Evolutionary conservation across 2,797 vertebrate genomes (phyloP), one percentile per base, ranked within the genome.

Genomic region (Euthynnus affinis): DNA sequence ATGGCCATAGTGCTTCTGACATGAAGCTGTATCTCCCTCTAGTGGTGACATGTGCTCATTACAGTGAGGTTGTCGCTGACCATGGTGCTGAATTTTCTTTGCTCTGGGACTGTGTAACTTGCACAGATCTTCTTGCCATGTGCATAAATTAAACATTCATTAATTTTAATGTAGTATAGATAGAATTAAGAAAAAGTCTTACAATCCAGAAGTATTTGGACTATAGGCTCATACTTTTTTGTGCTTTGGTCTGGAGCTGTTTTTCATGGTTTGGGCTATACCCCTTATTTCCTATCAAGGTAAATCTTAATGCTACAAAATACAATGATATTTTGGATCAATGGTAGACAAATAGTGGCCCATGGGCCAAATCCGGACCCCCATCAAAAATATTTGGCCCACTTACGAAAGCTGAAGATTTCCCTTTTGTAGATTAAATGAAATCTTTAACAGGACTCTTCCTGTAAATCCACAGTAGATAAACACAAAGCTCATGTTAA

Each of bases 51-150:
- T 20, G 0, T 3, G 0, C 4, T 64, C 44, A 80, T 57, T 85
- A 60, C 84, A 65, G 14, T 3, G 14, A 32, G 5, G 1, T n/a
- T 53, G 74, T 52, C 20, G 5, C 91, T 93, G 87, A 51, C 89
- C 79, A 0, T 87, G 90, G 91, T 91, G 1, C 91, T 93, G 87
- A 87, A 78, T 13, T 5, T 2, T 23, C 27, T 27, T 1, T 23
- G 2, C 10, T 15, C 49, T 48, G 44, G 44, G 17, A 48, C 17
- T 17, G 44, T 48, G 44, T 20, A 46, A 18, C 4, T 18, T 46
- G 6, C 17, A 46, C 44, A 46, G 5, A 46, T 46, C 17, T 46
- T 17, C 5, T 17, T 46, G 1, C 6, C 14, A 46, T 68, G 27
- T 49, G 44, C 20, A 37, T 4, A 2, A 14, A 44, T 9, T 62